Evolutionary conservation across 2,797 vertebrate genomes (phyloP).

Genomic region (Xiphophorus birchmanni): DNA sequence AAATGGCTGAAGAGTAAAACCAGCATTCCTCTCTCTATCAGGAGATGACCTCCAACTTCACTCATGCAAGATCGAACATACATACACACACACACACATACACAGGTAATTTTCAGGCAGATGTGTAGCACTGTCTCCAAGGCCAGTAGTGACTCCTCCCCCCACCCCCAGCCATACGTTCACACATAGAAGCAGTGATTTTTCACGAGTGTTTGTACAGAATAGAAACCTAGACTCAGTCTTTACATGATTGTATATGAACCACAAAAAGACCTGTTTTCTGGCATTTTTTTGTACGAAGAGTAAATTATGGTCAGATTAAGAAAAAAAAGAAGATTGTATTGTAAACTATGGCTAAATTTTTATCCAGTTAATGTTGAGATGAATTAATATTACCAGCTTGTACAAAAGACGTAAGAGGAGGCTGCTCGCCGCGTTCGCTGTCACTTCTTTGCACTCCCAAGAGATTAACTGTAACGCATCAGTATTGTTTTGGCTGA

Average conservation of each 20-base stretch:
- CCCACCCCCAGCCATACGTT: slow-evolving; percentile 81
- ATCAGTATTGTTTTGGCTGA: slow-evolving; percentile 48
- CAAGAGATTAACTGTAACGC: slow-evolving; percentile 64
- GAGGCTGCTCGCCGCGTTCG: slow-evolving; percentile 92
- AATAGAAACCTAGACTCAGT: slow-evolving; percentile 93
- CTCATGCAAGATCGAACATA: slow-evolving; percentile 43
- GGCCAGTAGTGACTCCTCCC: slow-evolving; percentile 89
- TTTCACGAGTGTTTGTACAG: slow-evolving; percentile 92
- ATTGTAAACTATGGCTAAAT: slow-evolving; percentile 96
- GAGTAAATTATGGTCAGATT: slow-evolving; percentile 89
- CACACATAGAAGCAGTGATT: slow-evolving; percentile 86
- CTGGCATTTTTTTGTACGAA: slow-evolving; percentile 96
- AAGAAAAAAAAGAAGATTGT: slow-evolving; percentile 90
- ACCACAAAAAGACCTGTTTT: slow-evolving; percentile 94
- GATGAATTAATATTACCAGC: slow-evolving; percentile 89
- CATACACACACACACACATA: slow-evolving; percentile 17
- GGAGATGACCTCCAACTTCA: slow-evolving; percentile 64
- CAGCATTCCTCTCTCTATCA: slow-evolving; percentile 78
- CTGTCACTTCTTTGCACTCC: slow-evolving; percentile 93
- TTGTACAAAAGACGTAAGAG: slow-evolving; percentile 87
- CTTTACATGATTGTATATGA: slow-evolving; percentile 98
- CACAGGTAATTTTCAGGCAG: slow-evolving; percentile 82
- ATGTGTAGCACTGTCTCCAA: slow-evolving; percentile 92
- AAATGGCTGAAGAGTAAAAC: slow-evolving; percentile 72
- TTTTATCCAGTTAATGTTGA: slow-evolving; percentile 90